Evolutionary conservation across 92 coral and sea anemone species (phyloP), one percentile per base, ranked within the genome.

Genomic region (Epizoanthus illoricatus): DNA sequence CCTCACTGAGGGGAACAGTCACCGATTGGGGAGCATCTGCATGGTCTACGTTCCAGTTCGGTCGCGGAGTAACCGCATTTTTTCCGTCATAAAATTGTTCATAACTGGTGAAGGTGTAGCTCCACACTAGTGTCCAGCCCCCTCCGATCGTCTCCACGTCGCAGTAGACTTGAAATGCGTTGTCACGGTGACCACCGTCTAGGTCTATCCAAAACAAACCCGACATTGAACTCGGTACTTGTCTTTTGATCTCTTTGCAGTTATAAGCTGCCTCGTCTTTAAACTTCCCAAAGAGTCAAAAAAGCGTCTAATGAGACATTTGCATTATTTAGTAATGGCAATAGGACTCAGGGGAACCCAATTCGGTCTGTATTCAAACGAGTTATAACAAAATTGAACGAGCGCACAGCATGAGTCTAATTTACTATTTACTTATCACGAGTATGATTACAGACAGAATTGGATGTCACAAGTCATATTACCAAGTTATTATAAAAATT

Each of bases 121-220:
- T 71, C 76, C 76, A 45, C 0, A 71, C 76, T 9, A 71, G 60
- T 19, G 76, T 45, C 76, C 76, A 71, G 60, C 76, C 76, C 2
- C 76, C 76, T 68, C 72, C 72, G 5, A 33, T 52, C 40, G 72
- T 68, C n/a, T 68, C 72, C 72, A 68, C 39, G 5, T 71, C 59
- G 39, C 76, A 71, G 39, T 71, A 71, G 56, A 49, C 76, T 71
- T 71, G 24, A 17, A 71, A 71, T n/a, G 76, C 76, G 76, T 71
- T 71, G 76, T 47, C 76, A 45, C 45, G 76, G 76, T 21, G 5
- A 18, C 76, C 76, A 43, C 59, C 76, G 60, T 71, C 76, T 11
- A 71, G 1, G 28, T 71, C 76, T 71, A 71, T 43, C 76, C 76
- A 71, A 33, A 18, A 71, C 59, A 71, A 8, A 40, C 76, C 76